A percentile compares a stretch with the other conserved stretches of the same genome.
These are phyloP conservation scores for Engraulis encrasicolus DNA, from an alignment of 2,113 vertebrate genomes.

Conservation along the genomic window DNA sequence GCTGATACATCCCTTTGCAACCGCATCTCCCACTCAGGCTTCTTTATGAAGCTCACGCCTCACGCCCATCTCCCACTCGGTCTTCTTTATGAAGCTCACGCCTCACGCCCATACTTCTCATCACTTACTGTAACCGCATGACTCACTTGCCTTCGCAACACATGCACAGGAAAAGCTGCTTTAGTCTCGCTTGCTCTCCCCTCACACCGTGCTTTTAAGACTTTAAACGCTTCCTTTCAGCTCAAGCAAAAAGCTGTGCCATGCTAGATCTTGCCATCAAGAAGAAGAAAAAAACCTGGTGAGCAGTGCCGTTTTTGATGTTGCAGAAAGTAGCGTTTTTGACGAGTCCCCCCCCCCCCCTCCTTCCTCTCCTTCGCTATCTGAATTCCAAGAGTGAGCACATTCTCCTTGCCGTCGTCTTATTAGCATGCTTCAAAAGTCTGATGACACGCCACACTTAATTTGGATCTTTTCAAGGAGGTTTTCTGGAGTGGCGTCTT, in stretches of 20 bases:
- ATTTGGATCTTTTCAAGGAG: conserved; percentile 69
- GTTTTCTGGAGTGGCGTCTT: conserved; percentile 62
- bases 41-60: too few species aligned
- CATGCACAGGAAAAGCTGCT: not conserved
- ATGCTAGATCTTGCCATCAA: not conserved
- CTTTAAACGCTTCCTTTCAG: not conserved
- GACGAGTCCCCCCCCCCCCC: conserved; percentile 58
- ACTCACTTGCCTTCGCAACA: not conserved
- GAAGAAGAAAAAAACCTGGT: conserved; percentile 57
- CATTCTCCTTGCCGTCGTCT: conserved; percentile 63
- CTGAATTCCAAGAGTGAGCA: conserved; percentile 51
- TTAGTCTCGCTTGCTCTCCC: not conserved
- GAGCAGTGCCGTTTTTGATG: conserved; percentile 62
- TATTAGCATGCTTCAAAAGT: conserved; percentile 74
- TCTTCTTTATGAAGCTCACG: too few species aligned
- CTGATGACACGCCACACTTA: conserved; percentile 67
- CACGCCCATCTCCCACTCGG: not conserved
- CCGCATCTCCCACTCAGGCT: not conserved
- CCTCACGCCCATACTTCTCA: not conserved
- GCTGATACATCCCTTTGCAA: not conserved
- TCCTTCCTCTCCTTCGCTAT: not conserved
- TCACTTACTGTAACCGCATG: not conserved
- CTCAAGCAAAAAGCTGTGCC: conserved; percentile 38
- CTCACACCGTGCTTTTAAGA: not conserved
- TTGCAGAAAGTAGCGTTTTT: conserved; percentile 57